These are phyloP conservation scores for Umimayanthus kanabou DNA, from an alignment of 92 coral and sea anemone species.

Conservation along the genomic window DNA sequence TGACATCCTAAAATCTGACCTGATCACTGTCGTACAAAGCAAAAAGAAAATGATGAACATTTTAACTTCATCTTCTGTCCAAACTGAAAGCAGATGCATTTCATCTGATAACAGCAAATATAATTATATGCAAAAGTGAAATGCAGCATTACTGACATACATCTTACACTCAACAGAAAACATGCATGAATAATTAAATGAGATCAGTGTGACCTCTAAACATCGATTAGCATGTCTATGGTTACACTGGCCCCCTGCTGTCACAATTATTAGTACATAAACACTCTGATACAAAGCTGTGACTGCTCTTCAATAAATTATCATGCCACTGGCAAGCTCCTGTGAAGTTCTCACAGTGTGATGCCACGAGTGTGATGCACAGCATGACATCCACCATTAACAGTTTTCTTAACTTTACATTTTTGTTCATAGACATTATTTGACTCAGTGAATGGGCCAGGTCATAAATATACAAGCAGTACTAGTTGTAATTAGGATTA, in stretches of 20 bases:
- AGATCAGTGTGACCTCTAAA: background rate
- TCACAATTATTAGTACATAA: background rate
- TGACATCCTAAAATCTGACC: background rate
- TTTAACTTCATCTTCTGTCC: conserved; percentile 8
- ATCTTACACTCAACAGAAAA: background rate
- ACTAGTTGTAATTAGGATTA: background rate
- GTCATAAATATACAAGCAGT: background rate
- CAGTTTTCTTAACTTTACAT: background rate
- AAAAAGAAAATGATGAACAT: background rate
- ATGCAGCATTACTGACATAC: conserved; percentile 4
- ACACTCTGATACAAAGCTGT: background rate
- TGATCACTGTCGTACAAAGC: background rate
- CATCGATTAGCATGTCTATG: background rate
- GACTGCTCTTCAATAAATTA: background rate
- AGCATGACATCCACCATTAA: background rate
- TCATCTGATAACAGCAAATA: background rate
- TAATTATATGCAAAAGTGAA: background rate
- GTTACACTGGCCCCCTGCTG: conserved; percentile 2
- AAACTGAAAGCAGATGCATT: background rate
- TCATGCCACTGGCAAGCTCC: conserved; percentile 1
- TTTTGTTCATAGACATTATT: background rate
- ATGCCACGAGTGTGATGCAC: background rate
- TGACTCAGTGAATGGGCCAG: background rate
- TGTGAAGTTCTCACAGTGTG: conserved; percentile 2
- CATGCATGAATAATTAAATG: background rate